phyloP scores from a whole-genome alignment of 2,113 vertebrate species.

The Poeciliopsis retropinna region DNA sequence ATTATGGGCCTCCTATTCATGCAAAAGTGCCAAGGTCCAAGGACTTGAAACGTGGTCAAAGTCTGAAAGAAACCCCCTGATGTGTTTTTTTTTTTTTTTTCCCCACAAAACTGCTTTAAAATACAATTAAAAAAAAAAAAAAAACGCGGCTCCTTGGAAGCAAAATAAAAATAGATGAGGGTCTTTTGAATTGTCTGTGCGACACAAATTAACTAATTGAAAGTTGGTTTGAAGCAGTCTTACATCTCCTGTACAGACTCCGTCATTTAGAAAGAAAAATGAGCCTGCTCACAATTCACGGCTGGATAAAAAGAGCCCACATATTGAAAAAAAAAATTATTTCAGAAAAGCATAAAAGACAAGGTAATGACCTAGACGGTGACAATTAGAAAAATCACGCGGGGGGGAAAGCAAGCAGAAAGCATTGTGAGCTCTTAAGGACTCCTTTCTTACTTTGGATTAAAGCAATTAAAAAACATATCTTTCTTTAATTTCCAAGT shows the following conservation, averaged over 20 bases:
- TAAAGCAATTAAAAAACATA: conserved; percentile 18
- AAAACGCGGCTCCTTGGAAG: neutral
- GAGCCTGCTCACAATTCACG: conserved; percentile 29
- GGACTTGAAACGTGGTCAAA: neutral
- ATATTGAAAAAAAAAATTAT: conserved; percentile 35
- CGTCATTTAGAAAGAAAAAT: conserved; percentile 36
- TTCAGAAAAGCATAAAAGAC: conserved; percentile 54
- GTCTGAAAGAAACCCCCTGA: neutral
- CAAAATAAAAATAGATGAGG: neutral
- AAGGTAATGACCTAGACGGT: conserved; percentile 49
- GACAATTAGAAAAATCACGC: conserved; percentile 20
- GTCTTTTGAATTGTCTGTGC: neutral
- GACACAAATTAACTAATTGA: conserved; percentile 6
- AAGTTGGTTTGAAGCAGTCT: conserved; percentile 11
- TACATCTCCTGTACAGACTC: conserved; percentile 19
- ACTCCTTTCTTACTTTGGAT: conserved; percentile 45
- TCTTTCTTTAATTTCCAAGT: conserved; percentile 5
- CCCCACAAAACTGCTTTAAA: neutral
- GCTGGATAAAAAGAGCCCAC: conserved; percentile 26
- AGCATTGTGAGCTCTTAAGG: conserved; percentile 9
- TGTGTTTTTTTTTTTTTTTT: neutral
- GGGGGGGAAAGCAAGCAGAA: neutral
- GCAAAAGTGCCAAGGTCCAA: neutral
- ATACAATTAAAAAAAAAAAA: neutral
- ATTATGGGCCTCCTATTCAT: neutral